Conservation (phyloP, 2,888 invertebrate species). For the Selenia dentaria region DNA sequence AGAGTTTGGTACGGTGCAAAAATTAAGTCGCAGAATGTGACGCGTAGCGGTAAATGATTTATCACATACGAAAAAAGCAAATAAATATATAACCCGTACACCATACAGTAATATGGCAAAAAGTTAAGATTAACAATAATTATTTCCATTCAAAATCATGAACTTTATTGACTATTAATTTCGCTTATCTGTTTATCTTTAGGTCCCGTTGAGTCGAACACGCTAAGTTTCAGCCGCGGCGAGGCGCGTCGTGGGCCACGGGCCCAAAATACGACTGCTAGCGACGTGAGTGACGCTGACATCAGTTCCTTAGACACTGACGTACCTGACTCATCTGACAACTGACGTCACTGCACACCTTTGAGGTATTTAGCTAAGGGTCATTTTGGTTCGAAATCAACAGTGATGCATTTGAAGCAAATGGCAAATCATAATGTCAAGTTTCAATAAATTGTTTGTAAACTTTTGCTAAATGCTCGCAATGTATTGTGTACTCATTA, state of each 20-base stretch:
- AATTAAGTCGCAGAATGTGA: no score
- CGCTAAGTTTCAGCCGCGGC: constrained; percentile 20
- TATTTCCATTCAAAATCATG: no score
- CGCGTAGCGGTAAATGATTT: no score
- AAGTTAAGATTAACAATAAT: no score
- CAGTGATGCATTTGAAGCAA: constrained; percentile 32
- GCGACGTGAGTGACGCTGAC: constrained; percentile 70
- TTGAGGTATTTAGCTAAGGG: constrained; percentile 24
- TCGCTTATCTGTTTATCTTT: not conserved
- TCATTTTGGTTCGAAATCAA: constrained; percentile 32
- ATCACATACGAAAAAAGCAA: no score
- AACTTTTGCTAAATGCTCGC: no score
- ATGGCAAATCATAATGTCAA: no score
- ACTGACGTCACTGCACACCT: constrained; percentile 31
- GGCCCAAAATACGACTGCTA: constrained; percentile 33
- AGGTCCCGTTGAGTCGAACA: constrained; percentile 4
- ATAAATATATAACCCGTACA: no score
- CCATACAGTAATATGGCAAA: no score
- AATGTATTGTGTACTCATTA: no score
- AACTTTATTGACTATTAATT: no score
- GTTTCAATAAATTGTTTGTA: constrained; percentile 6
- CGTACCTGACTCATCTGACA: constrained; percentile 61
- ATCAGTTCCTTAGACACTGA: constrained; percentile 72
- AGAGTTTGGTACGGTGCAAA: no score
- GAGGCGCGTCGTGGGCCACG: constrained; percentile 9